phyloP scores from a whole-genome alignment of 2,888 invertebrate genomes.

The Ormia ochracea region DNA sequence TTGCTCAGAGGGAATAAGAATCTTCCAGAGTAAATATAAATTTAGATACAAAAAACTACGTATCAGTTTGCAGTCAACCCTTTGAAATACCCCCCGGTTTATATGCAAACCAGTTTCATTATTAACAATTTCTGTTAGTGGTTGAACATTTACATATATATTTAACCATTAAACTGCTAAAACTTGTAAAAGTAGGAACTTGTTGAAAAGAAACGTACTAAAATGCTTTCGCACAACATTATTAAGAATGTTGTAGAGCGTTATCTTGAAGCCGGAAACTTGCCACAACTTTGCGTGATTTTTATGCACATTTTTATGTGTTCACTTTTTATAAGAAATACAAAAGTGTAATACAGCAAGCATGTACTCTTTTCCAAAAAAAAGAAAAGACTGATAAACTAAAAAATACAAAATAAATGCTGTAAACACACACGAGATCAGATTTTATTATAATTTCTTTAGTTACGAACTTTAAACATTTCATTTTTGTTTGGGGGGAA shows the following conservation, averaged over 20 bases:
- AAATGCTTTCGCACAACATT: constrained; percentile 37
- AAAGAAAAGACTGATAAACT: background rate
- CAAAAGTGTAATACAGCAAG: background rate
- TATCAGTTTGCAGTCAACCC: too few relatives aligned
- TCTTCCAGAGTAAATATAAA: too few relatives aligned
- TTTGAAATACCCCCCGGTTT: too few relatives aligned
- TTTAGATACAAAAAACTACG: too few relatives aligned
- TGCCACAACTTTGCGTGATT: constrained; percentile 54
- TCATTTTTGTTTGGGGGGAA: constrained; percentile 18
- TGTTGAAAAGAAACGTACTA: background rate
- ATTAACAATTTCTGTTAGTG: background rate
- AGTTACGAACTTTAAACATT: constrained; percentile 21
- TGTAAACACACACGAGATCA: constrained; percentile 1
- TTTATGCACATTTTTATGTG: background rate
- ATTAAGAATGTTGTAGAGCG: constrained; percentile 27
- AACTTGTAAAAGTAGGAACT: background rate
- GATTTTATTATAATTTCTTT: constrained; percentile 25
- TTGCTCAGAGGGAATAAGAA: too few relatives aligned
- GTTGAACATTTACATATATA: background rate
- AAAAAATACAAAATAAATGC: background rate
- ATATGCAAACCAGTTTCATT: background rate
- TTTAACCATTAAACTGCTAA: constrained; percentile 27
- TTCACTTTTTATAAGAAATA: background rate
- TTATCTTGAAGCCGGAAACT: constrained; percentile 44
- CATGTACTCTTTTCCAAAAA: background rate